These are phyloP conservation scores for Heliconius ethilla DNA, from an alignment of 2,888 invertebrate species.

Conservation along the genomic window DNA sequence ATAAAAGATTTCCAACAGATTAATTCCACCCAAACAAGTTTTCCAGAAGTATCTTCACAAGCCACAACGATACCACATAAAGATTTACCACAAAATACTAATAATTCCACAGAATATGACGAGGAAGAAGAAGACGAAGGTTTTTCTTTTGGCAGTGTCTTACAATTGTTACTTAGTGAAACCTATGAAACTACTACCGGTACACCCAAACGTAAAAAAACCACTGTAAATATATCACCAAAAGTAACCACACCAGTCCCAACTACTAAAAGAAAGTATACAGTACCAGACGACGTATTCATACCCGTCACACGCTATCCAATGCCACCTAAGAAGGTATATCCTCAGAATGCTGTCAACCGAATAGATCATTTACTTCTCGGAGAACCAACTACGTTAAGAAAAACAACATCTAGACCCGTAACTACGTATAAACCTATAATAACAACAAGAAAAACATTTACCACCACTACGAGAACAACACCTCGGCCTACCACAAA, in stretches of 20 bases:
- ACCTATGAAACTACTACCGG: conserved; percentile 66
- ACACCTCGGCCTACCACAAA: conserved; percentile 49
- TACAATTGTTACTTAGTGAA: conserved; percentile 83
- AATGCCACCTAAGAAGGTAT: conserved; percentile 56
- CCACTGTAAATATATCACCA: conserved; percentile 40
- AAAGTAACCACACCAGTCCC: conserved; percentile 34
- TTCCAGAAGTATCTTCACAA: conserved; percentile 32
- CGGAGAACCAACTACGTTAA: conserved; percentile 73
- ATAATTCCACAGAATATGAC: conserved; percentile 64
- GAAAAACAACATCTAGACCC: conserved; percentile 57
- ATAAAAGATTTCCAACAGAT: conserved; percentile 37
- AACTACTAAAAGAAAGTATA: conserved; percentile 47
- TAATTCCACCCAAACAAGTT: conserved; percentile 37
- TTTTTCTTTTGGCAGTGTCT: conserved; percentile 83
- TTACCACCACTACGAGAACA: conserved; percentile 41
- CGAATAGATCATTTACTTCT: conserved; percentile 74
- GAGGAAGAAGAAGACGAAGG: conserved; percentile 74
- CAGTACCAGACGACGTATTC: conserved; percentile 54
- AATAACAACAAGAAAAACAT: conserved; percentile 44
- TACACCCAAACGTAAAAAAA: conserved; percentile 46
- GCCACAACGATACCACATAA: conserved; percentile 24
- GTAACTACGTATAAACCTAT: conserved; percentile 47
- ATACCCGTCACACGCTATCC: conserved; percentile 59
- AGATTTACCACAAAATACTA: conserved; percentile 41
- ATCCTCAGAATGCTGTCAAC: conserved; percentile 59